Evolutionary conservation across 2,797 vertebrate genomes (phyloP).

Genomic region (Astyanax mexicanus): DNA sequence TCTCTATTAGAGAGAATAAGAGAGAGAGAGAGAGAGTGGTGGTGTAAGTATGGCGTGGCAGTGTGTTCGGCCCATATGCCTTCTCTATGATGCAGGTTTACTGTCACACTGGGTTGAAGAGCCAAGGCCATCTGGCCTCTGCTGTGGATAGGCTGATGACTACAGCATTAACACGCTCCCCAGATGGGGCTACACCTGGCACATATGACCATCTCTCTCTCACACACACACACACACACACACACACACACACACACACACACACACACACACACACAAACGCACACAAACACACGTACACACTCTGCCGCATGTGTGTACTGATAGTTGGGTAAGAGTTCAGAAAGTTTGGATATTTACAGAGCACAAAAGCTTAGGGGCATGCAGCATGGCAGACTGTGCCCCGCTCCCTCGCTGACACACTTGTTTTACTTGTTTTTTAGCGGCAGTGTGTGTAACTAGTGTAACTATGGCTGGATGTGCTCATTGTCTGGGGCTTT

Average conservation of each 20-base stretch:
- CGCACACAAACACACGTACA: constrained; percentile 17
- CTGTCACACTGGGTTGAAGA: constrained; percentile 51
- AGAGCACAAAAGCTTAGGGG: background rate
- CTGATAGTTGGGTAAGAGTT: background rate
- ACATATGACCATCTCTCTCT: constrained; percentile 7
- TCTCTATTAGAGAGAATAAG: constrained; percentile 52
- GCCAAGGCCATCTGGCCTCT: constrained; percentile 57
- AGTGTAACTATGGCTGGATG: constrained; percentile 39
- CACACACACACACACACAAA: constrained; percentile 1
- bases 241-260: background rate
- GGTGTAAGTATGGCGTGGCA: constrained; percentile 43
- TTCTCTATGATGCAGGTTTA: constrained; percentile 56
- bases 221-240: constrained; percentile 24
- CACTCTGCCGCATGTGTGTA: background rate
- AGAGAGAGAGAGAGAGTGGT: background rate
- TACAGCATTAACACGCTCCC: constrained; percentile 54
- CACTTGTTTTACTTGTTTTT: background rate
- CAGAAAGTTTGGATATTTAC: background rate
- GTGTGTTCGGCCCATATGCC: constrained; percentile 53
- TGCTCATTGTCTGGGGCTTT: constrained; percentile 34
- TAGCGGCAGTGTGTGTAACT: background rate
- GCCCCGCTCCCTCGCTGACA: background rate
- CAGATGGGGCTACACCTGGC: constrained; percentile 55
- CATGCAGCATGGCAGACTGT: background rate
- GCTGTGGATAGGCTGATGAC: constrained; percentile 55